Base-by-base conservation (phyloP, 2,888 invertebrate species). In the Parelbella ahira region DNA sequence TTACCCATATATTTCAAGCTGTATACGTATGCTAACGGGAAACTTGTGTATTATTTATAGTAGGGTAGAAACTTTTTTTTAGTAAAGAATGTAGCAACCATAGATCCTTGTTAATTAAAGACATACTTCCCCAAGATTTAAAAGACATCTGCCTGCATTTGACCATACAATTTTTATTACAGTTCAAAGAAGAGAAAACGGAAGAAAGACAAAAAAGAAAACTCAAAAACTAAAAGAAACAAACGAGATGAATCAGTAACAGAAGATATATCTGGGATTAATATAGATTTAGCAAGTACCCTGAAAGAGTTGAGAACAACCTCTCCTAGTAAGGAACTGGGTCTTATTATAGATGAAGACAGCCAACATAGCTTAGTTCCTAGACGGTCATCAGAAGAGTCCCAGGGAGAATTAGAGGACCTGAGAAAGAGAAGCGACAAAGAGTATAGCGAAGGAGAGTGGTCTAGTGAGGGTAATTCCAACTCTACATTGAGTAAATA, bases 391-490 rank as follows among this genome's bases (percentile, higher is more conserved):
- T 63, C 68, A 0, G 63, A 61, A 0, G 73, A 70, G 1, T 72
- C 68, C 4, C 53, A 54, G 10, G 38, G 23, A 24, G 53, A 44
- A 18, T 56, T 46, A 57, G 49, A 34, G 44, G 46, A 18, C 49
- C 37, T 28, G 30, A 50, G 47, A 29, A 58, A 54, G 50, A 69
- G 64, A 51, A 69, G 55, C 47, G 70, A 57, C 36, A 63, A 72
- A 24, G 70, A 80, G 48, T 84, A 86, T 44, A 86, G 86, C 28
- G 87, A 87, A 45, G 87, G 87, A 4, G 87, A 87, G 66, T 86
- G 86, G 86, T 84, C 84, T 1, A 83, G 80, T 46, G 83, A 86
- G 37, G 75, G 73, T 21, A 70, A 53, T 0, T 83, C 83, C 0
- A 56, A 48, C 4, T 60, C 72, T 1, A 58, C 62, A 21, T 51